Base-by-base conservation (phyloP, 1,140 invertebrate genomes). In the Ceratoteleas bidentatus region DNA sequence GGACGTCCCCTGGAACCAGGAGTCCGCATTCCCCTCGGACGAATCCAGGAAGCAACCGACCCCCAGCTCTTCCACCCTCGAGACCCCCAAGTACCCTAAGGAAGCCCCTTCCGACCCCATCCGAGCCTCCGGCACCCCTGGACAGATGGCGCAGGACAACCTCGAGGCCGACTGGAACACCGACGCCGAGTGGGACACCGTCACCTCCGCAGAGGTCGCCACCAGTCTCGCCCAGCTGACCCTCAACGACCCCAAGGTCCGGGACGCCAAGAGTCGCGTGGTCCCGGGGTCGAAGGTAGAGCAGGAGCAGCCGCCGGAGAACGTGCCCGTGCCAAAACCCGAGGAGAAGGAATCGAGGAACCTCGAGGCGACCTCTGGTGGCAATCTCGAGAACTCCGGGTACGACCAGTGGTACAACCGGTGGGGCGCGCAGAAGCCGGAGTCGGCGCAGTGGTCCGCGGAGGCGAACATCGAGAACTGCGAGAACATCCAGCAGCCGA, bases 351-450 rank as follows among this genome's bases (percentile, higher is more conserved):
- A 76, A n/a, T 49, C 15, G 0, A 60, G 9, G 9, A 54, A 47
- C 6, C 68, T 36, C 2, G 38, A 56, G 5, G 11, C 36, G 3
- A 7, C 50, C 8, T 7, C 45, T 11, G 8, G 15, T 52, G 38
- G 49, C 7, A 65, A 70, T 11, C 15, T 56, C 7, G 85, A 84
- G 43, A 87, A 66, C 40, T 56, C 84, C 6, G 85, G 82, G 8
- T 91, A 89, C 16, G 91, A 91, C 72, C 89, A 91, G 11, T 92
- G 91, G 90, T 92, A 92, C 47, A 91, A 90, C 45, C 87, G 88
- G 10, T 86, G 70, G 69, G 47, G 68, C 0, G 15, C 87, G 72
- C 81, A 32, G 80, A 83, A 34, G 50, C 65, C 5, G 2, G 56
- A 76, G 5, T 66, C 87, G 76, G 9, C 16, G 53, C 3, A 88